Conservation (phyloP, 2,888 invertebrate genomes). For the Dicyrtomina minuta region DNA sequence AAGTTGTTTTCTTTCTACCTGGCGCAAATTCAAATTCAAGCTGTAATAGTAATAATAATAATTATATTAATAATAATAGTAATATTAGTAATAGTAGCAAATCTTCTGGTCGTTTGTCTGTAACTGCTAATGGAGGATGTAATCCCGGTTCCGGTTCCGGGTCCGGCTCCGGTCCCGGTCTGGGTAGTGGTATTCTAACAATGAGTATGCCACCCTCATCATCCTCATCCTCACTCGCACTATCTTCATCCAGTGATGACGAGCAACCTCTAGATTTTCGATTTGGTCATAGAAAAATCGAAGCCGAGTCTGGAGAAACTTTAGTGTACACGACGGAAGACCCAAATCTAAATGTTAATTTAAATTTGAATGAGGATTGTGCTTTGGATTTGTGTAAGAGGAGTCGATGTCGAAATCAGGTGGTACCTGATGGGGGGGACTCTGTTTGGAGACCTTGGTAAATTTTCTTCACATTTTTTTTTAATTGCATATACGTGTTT, state of each 20-base stretch:
- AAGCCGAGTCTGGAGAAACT: too few relatives aligned
- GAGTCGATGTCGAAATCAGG: not conserved
- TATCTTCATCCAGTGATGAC: not conserved
- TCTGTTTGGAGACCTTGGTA: conserved; percentile 30
- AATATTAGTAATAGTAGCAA: too few relatives aligned
- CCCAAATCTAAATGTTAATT: too few relatives aligned
- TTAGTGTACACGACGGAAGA: too few relatives aligned
- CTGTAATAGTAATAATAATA: conserved; percentile 9
- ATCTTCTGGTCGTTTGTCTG: not conserved
- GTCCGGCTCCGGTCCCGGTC: too few relatives aligned
- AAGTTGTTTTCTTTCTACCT: conserved; percentile 15
- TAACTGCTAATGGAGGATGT: not conserved
- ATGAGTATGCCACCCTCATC: too few relatives aligned
- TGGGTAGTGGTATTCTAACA: too few relatives aligned
- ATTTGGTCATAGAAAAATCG: not conserved
- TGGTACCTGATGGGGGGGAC: not conserved
- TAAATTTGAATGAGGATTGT: conserved; percentile 8
- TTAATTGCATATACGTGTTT: too few relatives aligned
- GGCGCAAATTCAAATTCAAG: not conserved
- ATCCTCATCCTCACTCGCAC: too few relatives aligned
- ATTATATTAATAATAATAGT: conserved; percentile 1
- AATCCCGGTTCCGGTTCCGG: not conserved
- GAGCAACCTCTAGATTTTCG: conserved; percentile 29
- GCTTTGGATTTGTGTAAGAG: conserved; percentile 26
- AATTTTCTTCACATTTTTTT: not conserved